A percentile compares a stretch with the other conserved stretches of the same genome.
These are phyloP conservation scores for Upupa epops DNA, from an alignment of 2,113 vertebrate species.

Conservation along the genomic window DNA sequence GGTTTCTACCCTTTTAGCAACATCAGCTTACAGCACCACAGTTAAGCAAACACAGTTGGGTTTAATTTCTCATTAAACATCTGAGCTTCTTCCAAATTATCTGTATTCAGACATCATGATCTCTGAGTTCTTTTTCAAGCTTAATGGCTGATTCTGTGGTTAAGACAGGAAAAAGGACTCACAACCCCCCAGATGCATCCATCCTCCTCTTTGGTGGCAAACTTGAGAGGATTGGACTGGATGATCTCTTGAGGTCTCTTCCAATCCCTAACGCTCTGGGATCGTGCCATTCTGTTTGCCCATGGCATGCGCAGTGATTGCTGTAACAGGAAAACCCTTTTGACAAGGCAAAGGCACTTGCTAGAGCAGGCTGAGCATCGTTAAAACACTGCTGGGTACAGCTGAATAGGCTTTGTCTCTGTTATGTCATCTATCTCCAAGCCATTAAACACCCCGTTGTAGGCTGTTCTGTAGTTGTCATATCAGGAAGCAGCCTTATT, in stretches of 20 bases:
- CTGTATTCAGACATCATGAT: neutral
- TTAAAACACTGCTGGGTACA: neutral
- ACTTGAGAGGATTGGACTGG: neutral
- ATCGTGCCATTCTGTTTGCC: neutral
- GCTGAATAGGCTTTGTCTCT: neutral
- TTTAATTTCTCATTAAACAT: neutral
- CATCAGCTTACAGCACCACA: neutral
- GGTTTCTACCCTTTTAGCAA: neutral
- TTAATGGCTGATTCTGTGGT: too few species aligned
- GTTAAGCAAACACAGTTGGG: neutral
- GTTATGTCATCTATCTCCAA: neutral
- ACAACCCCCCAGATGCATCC: neutral
- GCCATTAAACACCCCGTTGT: conserved; percentile 35
- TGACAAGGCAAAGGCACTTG: neutral
- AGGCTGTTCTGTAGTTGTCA: conserved; percentile 32
- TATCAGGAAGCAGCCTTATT: conserved; percentile 28
- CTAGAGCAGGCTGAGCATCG: neutral
- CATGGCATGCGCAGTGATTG: fast-evolving
- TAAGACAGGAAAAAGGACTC: neutral
- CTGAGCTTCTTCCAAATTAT: neutral
- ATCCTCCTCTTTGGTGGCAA: neutral
- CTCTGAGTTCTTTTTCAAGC: too few species aligned
- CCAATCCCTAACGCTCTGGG: too few species aligned
- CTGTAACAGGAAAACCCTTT: neutral
- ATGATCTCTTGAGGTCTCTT: too few species aligned